Base-by-base conservation (phyloP, 2,888 invertebrate genomes). In the Catocala nupta region DNA sequence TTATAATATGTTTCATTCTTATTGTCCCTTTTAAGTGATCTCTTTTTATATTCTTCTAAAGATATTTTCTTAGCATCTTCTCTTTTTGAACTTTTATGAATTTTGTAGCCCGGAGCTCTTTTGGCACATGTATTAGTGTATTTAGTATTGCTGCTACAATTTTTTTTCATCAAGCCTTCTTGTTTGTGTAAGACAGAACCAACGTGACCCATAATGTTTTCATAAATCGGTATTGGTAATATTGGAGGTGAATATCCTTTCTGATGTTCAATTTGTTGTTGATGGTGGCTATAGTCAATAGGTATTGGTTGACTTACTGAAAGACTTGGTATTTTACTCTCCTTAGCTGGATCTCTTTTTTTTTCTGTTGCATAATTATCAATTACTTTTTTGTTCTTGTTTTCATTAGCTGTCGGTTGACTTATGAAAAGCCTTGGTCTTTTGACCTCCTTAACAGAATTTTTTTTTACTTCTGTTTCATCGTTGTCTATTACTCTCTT, bases 241-340 rank as follows among this genome's bases (percentile, higher is more conserved):
- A 91, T 87, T 1, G 91, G 84, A 2, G 89, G 81, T 0, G 90
- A 90, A 72, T 91, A 90, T 13, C 77, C 81, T 16, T 65, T 71
- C 43, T 25, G 11, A 56, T 45, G 42, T 5, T 59, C 55, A 16
- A 13, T 52, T 51, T 48, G 12, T 51, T 48, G 12, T 34, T 36
- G 16, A 33, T 11, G 9, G 11, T 36, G 16, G 36, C 9, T 39
- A 5, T 39, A n/a, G 13, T 25, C 25, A 47, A 25, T 42, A 6
- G 25, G 16, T 10, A 25, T 47, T 10, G 25, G 51, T 43, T 25
- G 16, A 5, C 36, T 34, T 25, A 25, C 50, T 16, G 44, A 25
- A 45, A 48, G 10, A 6, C 55, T 47, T 45, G 57, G 44, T 50
- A 5, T 49, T 49, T 63, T 45, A 48, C 16, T 13, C 7, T 12